These are phyloP conservation scores for Mesocentrotus franciscanus DNA, from an alignment of 53 echinoderm and acorn worm species.

Conservation along the genomic window DNA sequence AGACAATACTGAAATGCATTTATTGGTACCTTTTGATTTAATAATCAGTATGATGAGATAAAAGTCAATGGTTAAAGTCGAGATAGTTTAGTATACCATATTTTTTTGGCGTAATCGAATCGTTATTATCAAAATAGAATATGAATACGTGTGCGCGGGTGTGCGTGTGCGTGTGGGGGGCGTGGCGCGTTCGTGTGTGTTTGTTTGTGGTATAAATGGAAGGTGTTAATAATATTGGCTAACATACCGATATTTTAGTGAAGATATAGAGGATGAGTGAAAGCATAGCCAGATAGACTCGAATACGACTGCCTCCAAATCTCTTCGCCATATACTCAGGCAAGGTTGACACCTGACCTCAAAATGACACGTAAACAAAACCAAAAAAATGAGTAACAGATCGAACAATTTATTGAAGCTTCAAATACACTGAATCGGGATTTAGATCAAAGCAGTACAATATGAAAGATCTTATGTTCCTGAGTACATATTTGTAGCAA, in stretches of 20 bases:
- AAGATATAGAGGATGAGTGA: conserved; percentile 88
- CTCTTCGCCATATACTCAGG: conserved; percentile 92
- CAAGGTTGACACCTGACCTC: conserved; percentile 79
- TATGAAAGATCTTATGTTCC: too few species aligned
- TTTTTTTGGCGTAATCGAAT: too few species aligned
- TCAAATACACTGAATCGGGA: too few species aligned
- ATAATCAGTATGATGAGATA: not conserved
- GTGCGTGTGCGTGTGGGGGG: too few species aligned
- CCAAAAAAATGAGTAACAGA: not conserved
- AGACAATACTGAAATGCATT: too few species aligned
- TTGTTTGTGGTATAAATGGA: not conserved
- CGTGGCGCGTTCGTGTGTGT: not conserved
- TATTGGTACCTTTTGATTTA: not conserved
- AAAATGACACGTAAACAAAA: not conserved
- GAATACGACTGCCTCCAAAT: conserved; percentile 87
- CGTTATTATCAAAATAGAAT: too few species aligned
- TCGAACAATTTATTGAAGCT: too few species aligned
- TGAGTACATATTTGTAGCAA: too few species aligned
- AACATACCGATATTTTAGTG: conserved; percentile 94
- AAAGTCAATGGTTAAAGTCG: not conserved
- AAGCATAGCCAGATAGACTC: conserved; percentile 85
- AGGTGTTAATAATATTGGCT: not conserved
- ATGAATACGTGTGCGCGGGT: too few species aligned
- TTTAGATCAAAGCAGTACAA: too few species aligned
- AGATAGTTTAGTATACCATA: not conserved